Conservation (phyloP, 2,797 vertebrate species). For the Psittacula echo region DNA sequence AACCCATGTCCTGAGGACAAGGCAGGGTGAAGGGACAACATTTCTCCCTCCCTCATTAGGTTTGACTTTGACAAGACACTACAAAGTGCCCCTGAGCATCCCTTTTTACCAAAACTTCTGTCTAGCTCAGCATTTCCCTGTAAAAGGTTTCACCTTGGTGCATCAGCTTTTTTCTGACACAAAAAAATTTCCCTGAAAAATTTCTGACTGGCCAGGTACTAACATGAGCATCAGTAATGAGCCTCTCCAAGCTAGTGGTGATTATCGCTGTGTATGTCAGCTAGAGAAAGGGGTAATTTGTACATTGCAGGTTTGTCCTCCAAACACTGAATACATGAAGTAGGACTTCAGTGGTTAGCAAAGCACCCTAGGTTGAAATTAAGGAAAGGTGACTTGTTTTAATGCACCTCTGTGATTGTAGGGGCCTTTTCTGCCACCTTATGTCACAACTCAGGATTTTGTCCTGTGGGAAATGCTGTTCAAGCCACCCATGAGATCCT, state of each 20-base stretch:
- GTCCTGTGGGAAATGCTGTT: neutral
- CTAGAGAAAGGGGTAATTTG: neutral
- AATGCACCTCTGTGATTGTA: neutral
- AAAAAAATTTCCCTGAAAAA: slow-evolving; percentile 9
- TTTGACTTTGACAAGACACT: neutral
- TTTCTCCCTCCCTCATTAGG: neutral
- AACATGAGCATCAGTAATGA: neutral
- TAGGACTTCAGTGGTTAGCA: neutral
- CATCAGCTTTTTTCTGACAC: slow-evolving; percentile 18
- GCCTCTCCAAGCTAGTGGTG: neutral
- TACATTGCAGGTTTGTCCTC: neutral
- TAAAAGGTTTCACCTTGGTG: neutral
- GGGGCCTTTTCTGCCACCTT: neutral
- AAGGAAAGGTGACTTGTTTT: neutral
- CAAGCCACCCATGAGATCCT: neutral
- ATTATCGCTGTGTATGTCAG: neutral
- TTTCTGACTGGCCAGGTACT: neutral
- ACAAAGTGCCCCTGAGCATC: neutral
- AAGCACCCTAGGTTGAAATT: slow-evolving; percentile 1
- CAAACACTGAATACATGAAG: neutral
- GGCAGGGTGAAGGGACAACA: neutral
- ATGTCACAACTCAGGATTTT: neutral
- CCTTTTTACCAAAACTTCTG: neutral
- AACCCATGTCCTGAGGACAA: accelerated
- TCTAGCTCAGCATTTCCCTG: neutral